A percentile compares a stretch with the other conserved stretches of the same genome.
These are phyloP conservation scores for Tauraco hartlaubi DNA, from an alignment of 2,797 vertebrate species.

Conservation along the genomic window DNA sequence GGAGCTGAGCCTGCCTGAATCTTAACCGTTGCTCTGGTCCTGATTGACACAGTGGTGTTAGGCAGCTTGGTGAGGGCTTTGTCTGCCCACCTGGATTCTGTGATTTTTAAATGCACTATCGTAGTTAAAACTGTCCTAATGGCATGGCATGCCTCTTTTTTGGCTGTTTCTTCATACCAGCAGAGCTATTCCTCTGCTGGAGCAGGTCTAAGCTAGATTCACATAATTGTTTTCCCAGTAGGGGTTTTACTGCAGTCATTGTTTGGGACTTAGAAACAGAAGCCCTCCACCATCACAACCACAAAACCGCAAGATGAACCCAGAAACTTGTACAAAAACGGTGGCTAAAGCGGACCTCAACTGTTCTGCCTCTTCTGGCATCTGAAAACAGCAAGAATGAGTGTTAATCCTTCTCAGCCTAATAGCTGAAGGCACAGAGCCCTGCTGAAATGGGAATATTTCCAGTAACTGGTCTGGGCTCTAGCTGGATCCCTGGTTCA, in stretches of 20 bases:
- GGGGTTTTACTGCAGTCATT: not conserved
- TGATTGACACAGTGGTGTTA: rapidly evolving
- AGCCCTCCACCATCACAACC: not conserved
- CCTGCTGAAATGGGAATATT: not conserved
- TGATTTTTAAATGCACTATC: not conserved
- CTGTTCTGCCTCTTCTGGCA: not conserved
- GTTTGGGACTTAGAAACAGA: not conserved
- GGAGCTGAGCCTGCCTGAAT: not conserved
- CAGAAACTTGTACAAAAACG: not conserved
- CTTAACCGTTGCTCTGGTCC: not conserved
- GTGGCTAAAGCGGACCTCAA: not conserved
- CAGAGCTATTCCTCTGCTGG: not conserved
- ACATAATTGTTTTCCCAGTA: not conserved
- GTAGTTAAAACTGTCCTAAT: not conserved
- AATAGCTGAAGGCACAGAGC: not conserved
- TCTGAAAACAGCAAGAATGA: not conserved
- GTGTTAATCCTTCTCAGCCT: not conserved
- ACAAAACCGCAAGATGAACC: not conserved
- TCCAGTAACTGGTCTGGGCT: not conserved
- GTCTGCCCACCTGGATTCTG: not conserved
- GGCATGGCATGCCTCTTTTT: not conserved
- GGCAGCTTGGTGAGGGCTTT: not conserved
- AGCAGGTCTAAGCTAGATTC: not conserved
- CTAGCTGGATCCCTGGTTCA: not conserved
- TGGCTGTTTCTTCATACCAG: not conserved